These are phyloP conservation scores for Sarcophaga carnaria DNA, from an alignment of 2,888 invertebrate genomes.

Conservation along the genomic window DNA sequence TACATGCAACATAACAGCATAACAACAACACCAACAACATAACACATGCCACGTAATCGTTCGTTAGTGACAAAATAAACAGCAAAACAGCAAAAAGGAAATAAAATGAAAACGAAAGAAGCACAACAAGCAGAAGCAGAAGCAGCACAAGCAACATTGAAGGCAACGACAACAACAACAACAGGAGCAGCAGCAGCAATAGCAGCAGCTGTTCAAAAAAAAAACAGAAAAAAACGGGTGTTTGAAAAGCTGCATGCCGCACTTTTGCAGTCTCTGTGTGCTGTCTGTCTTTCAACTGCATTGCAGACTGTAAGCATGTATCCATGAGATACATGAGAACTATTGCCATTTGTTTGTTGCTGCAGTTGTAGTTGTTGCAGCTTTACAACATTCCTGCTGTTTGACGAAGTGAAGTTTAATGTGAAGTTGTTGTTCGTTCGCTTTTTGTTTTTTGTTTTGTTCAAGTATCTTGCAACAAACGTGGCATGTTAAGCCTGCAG, in stretches of 20 bases:
- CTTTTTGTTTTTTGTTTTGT: background rate
- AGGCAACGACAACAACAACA: background rate
- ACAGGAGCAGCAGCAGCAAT: conserved; percentile 5
- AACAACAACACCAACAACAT: conserved; percentile 12
- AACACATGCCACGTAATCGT: conserved; percentile 64
- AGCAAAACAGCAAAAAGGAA: background rate
- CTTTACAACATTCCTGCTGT: conserved; percentile 71
- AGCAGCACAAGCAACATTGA: conserved; percentile 43
- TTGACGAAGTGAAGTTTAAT: conserved; percentile 61
- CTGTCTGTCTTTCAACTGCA: conserved; percentile 46
- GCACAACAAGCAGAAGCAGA: background rate
- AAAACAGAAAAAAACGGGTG: conserved; percentile 29
- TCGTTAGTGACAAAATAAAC: conserved; percentile 57
- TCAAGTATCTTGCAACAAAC: conserved; percentile 32
- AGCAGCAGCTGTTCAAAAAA: conserved; percentile 48
- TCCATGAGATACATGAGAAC: conserved; percentile 55
- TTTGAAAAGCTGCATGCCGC: conserved; percentile 42
- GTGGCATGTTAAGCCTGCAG: conserved; percentile 22
- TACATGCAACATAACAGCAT: conserved; percentile 55
- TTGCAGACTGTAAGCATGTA: conserved; percentile 59
- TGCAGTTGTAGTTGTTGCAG: conserved; percentile 27
- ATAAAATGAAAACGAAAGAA: background rate
- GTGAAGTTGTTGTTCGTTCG: conserved; percentile 58
- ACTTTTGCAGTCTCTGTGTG: conserved; percentile 12
- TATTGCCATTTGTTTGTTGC: conserved; percentile 25